Evolutionary conservation across 2,797 vertebrate species (phyloP).

Genomic region (Sebastolobus alascanus): DNA sequence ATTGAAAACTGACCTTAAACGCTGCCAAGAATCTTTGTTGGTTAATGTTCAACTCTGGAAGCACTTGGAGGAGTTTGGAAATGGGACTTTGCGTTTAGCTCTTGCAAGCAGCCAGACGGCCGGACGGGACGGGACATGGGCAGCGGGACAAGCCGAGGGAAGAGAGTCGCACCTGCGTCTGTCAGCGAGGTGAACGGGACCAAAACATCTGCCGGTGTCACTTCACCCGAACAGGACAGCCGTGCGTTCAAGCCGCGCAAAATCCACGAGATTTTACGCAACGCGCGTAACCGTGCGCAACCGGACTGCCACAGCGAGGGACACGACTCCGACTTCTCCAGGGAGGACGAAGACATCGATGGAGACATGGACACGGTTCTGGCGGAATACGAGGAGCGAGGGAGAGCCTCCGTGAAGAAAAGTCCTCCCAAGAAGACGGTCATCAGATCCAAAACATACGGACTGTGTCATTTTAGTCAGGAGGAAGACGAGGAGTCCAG

Average conservation of each 20-base stretch:
- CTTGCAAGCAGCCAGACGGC: not conserved
- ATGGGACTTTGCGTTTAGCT: constrained; percentile 33
- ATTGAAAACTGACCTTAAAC: constrained; percentile 41
- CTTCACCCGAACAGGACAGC: constrained; percentile 45
- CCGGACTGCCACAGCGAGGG: constrained; percentile 73
- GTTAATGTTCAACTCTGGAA: constrained; percentile 48
- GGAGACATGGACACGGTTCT: constrained; percentile 67
- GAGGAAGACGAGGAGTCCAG: constrained; percentile 62
- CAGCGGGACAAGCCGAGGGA: constrained; percentile 80
- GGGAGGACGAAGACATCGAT: constrained; percentile 68
- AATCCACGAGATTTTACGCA: constrained; percentile 41
- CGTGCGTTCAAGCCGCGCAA: constrained; percentile 54
- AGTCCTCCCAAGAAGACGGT: constrained; percentile 55
- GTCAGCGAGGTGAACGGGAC: constrained; percentile 56
- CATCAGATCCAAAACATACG: constrained; percentile 70
- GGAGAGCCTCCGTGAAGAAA: constrained; percentile 22
- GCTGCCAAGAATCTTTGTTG: constrained; percentile 23
- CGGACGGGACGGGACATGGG: constrained; percentile 74
- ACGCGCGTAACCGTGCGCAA: constrained; percentile 59
- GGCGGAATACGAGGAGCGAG: constrained; percentile 45
- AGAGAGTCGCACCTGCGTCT: constrained; percentile 82
- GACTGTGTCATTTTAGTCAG: constrained; percentile 72
- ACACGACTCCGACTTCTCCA: constrained; percentile 70
- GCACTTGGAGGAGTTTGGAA: constrained; percentile 22
- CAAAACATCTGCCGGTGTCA: constrained; percentile 26